Evolutionary conservation across 2,113 vertebrate genomes (phyloP).

Genomic region (Calonectris borealis): DNA sequence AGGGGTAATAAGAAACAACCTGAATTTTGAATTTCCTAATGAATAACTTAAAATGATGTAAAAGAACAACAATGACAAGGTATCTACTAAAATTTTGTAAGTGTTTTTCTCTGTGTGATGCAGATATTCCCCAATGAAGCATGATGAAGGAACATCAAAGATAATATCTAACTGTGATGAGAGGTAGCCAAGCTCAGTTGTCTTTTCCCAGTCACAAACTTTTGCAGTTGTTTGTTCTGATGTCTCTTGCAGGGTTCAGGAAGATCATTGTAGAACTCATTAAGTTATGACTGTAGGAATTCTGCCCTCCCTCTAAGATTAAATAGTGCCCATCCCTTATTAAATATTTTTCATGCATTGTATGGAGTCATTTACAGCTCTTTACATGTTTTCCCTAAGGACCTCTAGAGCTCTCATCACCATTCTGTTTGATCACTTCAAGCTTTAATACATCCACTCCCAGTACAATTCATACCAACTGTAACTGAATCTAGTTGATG

Average conservation of each 20-base stretch:
- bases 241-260: not conserved
- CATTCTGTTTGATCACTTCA: not conserved
- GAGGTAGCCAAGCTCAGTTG: not conserved
- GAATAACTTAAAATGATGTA: not conserved
- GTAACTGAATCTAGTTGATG: not conserved
- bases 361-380: not conserved
- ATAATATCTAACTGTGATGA: not conserved
- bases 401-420: not conserved
- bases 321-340: not conserved
- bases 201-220: not conserved
- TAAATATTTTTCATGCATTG: not conserved
- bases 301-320: not conserved
- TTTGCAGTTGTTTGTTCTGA: not conserved
- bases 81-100: not conserved
- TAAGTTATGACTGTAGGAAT: not conserved
- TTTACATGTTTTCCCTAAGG: not conserved
- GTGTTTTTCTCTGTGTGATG: not conserved
- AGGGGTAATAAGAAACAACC: accelerated
- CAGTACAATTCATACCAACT: not conserved
- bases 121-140: not conserved
- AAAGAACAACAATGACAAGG: not conserved
- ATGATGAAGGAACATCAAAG: not conserved
- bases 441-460: not conserved
- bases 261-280: not conserved
- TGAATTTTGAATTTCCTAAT: not conserved